Conservation (phyloP, 2,797 vertebrate genomes). For the Cynopterus sphinx region DNA sequence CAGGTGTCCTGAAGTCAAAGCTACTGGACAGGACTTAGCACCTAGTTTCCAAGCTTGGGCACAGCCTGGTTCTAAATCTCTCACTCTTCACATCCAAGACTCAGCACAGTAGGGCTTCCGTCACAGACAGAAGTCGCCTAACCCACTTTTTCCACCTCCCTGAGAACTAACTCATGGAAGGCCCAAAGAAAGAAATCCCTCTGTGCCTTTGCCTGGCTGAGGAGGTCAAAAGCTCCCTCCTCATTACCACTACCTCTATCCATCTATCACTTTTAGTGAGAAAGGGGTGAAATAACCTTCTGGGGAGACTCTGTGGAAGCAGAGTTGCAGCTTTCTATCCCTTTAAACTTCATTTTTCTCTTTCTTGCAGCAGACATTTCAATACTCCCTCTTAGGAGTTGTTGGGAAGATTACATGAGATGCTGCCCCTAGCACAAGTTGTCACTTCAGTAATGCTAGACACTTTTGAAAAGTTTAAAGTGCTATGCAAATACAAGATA, state of each 20-base stretch:
- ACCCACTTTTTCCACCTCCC: not conserved
- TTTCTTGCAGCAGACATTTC: not conserved
- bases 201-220: not conserved
- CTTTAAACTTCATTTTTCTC: not conserved
- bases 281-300: not conserved
- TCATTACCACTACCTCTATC: not conserved
- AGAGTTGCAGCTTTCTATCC: not conserved
- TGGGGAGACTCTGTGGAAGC: not conserved
- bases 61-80: not conserved
- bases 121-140: not conserved
- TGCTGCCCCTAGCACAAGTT: too few relatives aligned
- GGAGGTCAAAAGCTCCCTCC: not conserved
- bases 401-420: not conserved
- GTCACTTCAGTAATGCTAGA: not conserved
- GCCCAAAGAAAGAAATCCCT: not conserved
- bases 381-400: not conserved
- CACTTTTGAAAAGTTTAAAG: not conserved
- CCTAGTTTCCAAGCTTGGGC: not conserved
- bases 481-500: not conserved
- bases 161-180: not conserved
- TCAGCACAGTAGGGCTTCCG: not conserved
- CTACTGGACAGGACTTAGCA: not conserved
- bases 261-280: too few relatives aligned
- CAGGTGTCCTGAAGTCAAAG: not conserved
- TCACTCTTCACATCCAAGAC: not conserved